Evolutionary conservation across 2,797 vertebrate species (phyloP), one percentile per base, ranked within the genome.

Genomic region (Falco berigora): DNA sequence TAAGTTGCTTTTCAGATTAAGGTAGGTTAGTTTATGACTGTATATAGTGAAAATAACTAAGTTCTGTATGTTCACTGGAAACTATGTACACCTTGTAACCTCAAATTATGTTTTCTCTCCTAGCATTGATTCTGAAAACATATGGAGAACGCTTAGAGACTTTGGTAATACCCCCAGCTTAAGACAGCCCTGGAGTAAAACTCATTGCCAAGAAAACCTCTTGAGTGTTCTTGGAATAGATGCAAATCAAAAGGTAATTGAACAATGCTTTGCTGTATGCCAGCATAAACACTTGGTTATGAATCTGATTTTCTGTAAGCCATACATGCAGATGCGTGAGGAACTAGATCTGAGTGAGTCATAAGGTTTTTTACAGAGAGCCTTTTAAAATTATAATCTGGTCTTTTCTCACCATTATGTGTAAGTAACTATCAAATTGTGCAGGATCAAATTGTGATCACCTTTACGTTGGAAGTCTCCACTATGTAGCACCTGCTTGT

Each of bases 211-310:
- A 79, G 94, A 97, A 69, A 97, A 95, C 71, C 93, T 97, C 92
- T 22, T 97, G 83, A 95, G 94, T 9, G 93, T 96, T 86, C 98
- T 98, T 4, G 92, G 97, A 68, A 78, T 98, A 90, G 96, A 97
- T n/a, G 68, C 91, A 83, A 94, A 95, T 92, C 93, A 63, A 94
- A 97, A 97, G 97, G 98, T 98, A 97, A 94, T 73, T 90, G 89
- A 85, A 66, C 56, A 90, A 47, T 1, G 1, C 68, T 74, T 94
- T 93, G 71, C 80, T 84, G 30, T 67, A 28, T 83, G 79, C 52
- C 66, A 74, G 59, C 36, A 47, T 28, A 88, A 92, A 80, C 63
- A 72, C 52, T 68, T 74, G 32, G 47, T 49, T 93, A 59, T 55
- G 58, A 90, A 49, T 67, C 58, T 83, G 86, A 69, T 74, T 81